Base-by-base conservation (phyloP, 1,140 invertebrate genomes). In the Drosophila pseudoananassae region DNA sequence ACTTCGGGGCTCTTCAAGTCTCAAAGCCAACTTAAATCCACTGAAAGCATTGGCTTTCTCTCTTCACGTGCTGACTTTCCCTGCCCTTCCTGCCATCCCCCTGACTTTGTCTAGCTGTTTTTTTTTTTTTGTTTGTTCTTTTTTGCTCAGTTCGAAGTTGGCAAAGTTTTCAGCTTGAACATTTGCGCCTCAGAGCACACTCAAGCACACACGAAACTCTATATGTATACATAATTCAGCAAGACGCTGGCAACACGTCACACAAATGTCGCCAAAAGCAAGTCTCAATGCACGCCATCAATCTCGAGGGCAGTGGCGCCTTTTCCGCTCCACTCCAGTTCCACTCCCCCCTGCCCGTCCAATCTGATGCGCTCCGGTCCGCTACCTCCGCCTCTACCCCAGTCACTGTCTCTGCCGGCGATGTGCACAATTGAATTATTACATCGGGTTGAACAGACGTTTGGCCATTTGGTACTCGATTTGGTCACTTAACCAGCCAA, bases 381-480 rank as follows among this genome's bases (percentile, higher is more conserved):
- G 33, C 33, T 36, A 10, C 33, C 33, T 36, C 29, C 1, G 29
- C 9, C 31, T 31, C 9, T 10, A 3, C 31, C 31, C 7, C 12
- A 4, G 33, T 0, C 33, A 4, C 60, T 53, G 49, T 50, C 53
- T 27, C 69, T 33, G 23, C 31, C 33, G 31, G 43, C 38, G 69
- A 38, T 40, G 45, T 33, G 65, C 79, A 78, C 90, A 90, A 91
- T 90, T 91, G 90, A 91, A 91, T 91, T 91, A 91, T 91, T 91
- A 90, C 84, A 76, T 69, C 49, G 80, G 84, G 82, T 78, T 66
- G 83, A 87, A 70, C 74, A 82, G 70, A 76, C 69, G 63, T 61
- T 82, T 71, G 70, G 61, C 75, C 82, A 69, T 66, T 78, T 58
- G 73, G 72, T 76, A 76, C 73, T 66, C 49, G 61, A 56, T 74